phyloP scores from a whole-genome alignment of 2,888 invertebrate genomes.

The Thymelicus acteon region DNA sequence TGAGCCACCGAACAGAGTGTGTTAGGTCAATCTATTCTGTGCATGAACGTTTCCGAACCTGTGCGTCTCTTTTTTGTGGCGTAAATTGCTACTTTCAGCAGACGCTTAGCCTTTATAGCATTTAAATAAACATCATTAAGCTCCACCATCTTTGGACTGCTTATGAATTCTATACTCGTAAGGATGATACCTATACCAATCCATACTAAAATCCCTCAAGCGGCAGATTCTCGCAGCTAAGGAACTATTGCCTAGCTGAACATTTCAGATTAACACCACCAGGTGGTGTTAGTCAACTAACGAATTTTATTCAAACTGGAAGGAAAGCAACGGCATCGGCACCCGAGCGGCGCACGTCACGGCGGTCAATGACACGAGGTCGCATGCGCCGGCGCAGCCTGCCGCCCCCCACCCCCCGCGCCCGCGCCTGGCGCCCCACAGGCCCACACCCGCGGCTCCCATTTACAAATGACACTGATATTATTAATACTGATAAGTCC shows the following conservation, averaged over 20 bases:
- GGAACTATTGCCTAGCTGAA: not conserved
- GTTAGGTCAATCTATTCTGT: too few relatives aligned
- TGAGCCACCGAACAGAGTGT: not conserved
- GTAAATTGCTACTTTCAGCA: too few relatives aligned
- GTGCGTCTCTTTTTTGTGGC: too few relatives aligned
- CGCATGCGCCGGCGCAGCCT: conserved; percentile 64
- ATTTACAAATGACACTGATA: conserved; percentile 24
- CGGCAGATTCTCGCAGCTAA: not conserved
- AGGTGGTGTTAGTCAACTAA: conserved; percentile 16
- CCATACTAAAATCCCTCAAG: not conserved
- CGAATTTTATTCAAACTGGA: conserved; percentile 30
- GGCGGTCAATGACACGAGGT: conserved; percentile 77
- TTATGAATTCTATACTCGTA: too few relatives aligned
- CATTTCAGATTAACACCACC: not conserved
- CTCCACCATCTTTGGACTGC: too few relatives aligned
- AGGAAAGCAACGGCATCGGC: conserved; percentile 49
- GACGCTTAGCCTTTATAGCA: too few relatives aligned
- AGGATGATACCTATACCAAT: not conserved
- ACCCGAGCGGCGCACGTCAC: conserved; percentile 47
- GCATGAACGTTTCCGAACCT: too few relatives aligned
- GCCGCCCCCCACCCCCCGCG: conserved; percentile 35
- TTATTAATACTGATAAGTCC: not conserved
- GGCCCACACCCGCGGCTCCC: conserved; percentile 3
- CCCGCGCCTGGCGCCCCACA: conserved; percentile 13
- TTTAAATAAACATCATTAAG: too few relatives aligned